phyloP scores from a whole-genome alignment of 2,888 invertebrate genomes.

The Drosophila siamana region DNA sequence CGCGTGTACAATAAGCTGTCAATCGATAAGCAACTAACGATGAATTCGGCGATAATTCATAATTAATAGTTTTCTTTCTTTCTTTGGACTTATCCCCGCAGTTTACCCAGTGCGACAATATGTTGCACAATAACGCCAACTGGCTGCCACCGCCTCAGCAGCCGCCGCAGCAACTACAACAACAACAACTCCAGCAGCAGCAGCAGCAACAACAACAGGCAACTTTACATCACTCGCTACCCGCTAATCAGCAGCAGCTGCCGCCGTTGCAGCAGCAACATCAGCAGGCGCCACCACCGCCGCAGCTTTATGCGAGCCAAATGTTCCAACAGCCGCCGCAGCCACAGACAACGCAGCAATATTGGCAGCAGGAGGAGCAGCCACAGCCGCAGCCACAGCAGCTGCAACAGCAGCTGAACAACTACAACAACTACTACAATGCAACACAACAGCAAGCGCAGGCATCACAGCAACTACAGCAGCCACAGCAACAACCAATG shows the following conservation, averaged over 20 bases:
- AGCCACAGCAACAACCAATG: conserved; percentile 19
- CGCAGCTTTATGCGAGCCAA: conserved; percentile 60
- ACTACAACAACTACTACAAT: conserved; percentile 64
- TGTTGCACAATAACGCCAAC: conserved; percentile 76
- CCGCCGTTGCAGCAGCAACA: conserved; percentile 40
- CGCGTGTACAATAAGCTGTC: not conserved
- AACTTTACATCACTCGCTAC: conserved; percentile 17
- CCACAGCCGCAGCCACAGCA: not conserved
- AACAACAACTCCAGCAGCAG: conserved; percentile 37
- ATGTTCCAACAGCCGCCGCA: conserved; percentile 59
- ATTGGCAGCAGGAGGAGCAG: conserved; percentile 47
- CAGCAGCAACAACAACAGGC: conserved; percentile 54
- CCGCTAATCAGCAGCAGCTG: conserved; percentile 9
- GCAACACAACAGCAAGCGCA: conserved; percentile 13
- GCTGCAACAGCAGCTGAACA: conserved; percentile 15
- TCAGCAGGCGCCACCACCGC: conserved; percentile 34
- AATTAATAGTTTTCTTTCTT: conserved; percentile 5
- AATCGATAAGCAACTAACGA: not conserved
- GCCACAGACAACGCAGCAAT: conserved; percentile 42
- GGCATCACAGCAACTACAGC: not conserved
- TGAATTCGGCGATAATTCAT: not conserved
- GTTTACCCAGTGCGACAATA: conserved; percentile 55
- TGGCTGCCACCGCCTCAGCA: conserved; percentile 71
- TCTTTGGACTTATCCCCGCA: conserved; percentile 21
- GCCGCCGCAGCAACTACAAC: conserved; percentile 29